Percentiles rank a stretch among this genome's conserved stretches.
Conservation (phyloP, 2,113 vertebrate genomes). For the Callaeas wilsoni region DNA sequence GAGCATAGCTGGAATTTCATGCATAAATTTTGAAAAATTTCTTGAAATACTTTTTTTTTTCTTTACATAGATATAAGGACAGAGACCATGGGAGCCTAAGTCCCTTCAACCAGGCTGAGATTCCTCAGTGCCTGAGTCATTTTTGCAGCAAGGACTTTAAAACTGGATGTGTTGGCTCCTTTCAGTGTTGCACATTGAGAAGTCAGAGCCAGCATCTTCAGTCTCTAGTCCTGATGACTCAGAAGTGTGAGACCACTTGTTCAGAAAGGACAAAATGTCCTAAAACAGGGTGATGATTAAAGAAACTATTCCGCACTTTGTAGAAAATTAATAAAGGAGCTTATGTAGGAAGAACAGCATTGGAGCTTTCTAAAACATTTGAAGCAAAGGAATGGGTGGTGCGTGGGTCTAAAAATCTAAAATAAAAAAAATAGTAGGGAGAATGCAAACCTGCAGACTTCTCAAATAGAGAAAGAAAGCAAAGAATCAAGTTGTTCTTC, state of each 20-base stretch:
- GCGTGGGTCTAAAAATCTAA: neutral
- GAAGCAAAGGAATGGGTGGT: neutral
- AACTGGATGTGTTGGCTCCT: accelerated
- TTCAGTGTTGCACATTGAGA: neutral
- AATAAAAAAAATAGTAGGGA: neutral
- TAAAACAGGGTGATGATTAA: neutral
- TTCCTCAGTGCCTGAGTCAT: neutral
- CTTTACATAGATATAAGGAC: neutral
- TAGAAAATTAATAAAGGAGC: neutral
- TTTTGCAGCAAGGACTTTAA: neutral
- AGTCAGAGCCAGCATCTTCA: neutral
- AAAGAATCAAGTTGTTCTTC: neutral
- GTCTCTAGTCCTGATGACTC: neutral
- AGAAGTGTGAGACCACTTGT: neutral
- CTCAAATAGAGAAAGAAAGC: neutral
- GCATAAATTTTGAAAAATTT: neutral
- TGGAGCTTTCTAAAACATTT: neutral
- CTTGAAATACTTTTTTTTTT: neutral
- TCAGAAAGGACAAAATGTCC: neutral
- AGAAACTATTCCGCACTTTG: neutral
- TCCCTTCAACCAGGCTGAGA: neutral
- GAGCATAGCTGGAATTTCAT: neutral
- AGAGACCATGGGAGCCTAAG: neutral
- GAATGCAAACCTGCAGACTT: neutral
- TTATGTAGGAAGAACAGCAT: neutral